A percentile compares a stretch with the other conserved stretches of the same genome.
These are phyloP conservation scores for Drosophila lacicola DNA, from an alignment of 2,888 invertebrate species.

Conservation along the genomic window DNA sequence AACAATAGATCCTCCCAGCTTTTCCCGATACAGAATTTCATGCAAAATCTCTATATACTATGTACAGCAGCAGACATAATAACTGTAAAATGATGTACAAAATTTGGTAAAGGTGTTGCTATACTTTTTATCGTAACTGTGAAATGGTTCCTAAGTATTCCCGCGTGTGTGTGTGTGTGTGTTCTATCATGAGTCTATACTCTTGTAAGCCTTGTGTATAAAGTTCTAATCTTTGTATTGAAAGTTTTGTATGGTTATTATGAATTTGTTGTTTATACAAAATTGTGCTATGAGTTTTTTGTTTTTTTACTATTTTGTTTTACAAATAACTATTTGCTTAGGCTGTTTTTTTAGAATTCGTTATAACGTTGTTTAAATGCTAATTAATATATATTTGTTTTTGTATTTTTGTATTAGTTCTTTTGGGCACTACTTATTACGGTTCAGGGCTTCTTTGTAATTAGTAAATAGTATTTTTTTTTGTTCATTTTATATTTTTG, in stretches of 20 bases:
- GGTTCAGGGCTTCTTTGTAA: conserved; percentile 72
- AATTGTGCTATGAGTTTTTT: conserved; percentile 60
- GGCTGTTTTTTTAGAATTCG: conserved; percentile 71
- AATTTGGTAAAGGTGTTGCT: conserved; percentile 2
- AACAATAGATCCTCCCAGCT: conserved; percentile 48
- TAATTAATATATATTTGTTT: conserved; percentile 53
- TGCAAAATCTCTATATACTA: conserved; percentile 24
- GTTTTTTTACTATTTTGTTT: conserved; percentile 59
- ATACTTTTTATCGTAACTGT: conserved; percentile 23
- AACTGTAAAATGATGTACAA: conserved; percentile 1
- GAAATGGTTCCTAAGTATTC: conserved; percentile 9
- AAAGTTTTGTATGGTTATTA: conserved; percentile 33
- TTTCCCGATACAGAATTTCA: conserved; percentile 28
- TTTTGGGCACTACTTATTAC: conserved; percentile 77
- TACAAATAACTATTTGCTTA: conserved; percentile 64
- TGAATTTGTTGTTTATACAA: conserved; percentile 51
- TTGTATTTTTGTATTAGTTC: conserved; percentile 49
- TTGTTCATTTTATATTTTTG: conserved; percentile 30
- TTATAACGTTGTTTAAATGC: conserved; percentile 69
- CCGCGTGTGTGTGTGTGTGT: conserved; percentile 22
- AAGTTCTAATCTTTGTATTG: conserved; percentile 29
- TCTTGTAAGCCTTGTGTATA: conserved; percentile 27
- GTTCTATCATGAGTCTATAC: conserved; percentile 3
- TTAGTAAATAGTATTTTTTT: conserved; percentile 71
- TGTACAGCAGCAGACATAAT: conserved; percentile 35